These are phyloP conservation scores for Antheraea yamamai DNA, from an alignment of 2,888 invertebrate genomes.

Conservation along the genomic window DNA sequence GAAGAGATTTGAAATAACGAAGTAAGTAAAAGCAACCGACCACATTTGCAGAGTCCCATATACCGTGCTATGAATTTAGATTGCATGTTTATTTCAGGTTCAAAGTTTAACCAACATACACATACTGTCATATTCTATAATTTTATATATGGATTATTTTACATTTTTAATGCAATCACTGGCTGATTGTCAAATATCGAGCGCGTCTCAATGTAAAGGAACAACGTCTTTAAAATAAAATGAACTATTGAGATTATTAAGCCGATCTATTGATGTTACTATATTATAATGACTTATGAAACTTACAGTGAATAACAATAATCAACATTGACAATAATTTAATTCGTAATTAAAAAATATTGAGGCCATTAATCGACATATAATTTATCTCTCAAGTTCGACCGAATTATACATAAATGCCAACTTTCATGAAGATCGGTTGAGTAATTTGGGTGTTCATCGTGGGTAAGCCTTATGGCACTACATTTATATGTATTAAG, in stretches of 20 bases:
- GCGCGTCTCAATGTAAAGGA: background rate
- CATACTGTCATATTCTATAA: conserved; percentile 39
- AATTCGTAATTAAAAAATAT: too few relatives aligned
- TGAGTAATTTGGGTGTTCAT: too few relatives aligned
- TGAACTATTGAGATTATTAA: background rate
- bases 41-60: conserved; percentile 45
- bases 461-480: too few relatives aligned
- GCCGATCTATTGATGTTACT: too few relatives aligned
- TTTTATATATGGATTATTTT: conserved; percentile 21
- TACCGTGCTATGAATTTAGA: conserved; percentile 72
- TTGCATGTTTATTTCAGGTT: conserved; percentile 73
- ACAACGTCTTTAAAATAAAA: background rate
- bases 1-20: conserved; percentile 51
- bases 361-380: too few relatives aligned
- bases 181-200: background rate
- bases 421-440: too few relatives aligned
- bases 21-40: conserved; percentile 40
- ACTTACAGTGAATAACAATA: too few relatives aligned
- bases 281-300: too few relatives aligned
- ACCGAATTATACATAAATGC: too few relatives aligned
- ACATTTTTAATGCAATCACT: background rate
- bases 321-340: too few relatives aligned
- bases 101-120: conserved; percentile 65
- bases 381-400: too few relatives aligned
- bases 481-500: too few relatives aligned